A percentile compares a stretch with the other conserved stretches of the same genome.
phyloP scores from a whole-genome alignment of 2,113 vertebrate species.

The Chloropsis hardwickii region DNA sequence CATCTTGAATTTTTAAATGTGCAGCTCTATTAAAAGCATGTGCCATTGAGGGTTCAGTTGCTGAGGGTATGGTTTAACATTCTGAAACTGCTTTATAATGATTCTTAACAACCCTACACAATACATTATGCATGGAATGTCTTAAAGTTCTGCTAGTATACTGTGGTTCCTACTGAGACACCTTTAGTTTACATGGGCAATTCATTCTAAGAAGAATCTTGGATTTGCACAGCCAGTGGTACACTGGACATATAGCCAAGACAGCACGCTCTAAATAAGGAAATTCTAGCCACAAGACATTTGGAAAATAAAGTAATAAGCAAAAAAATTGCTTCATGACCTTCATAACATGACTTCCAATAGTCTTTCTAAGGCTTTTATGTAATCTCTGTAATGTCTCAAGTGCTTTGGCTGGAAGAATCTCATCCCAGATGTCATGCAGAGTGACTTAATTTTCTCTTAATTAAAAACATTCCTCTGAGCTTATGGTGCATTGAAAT shows the following conservation, averaged over 20 bases:
- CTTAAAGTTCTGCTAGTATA: neutral
- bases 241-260: neutral
- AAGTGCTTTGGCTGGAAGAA: neutral
- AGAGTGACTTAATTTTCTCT: neutral
- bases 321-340: neutral
- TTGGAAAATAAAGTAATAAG: neutral
- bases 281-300: neutral
- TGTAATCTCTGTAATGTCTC: neutral
- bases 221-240: neutral
- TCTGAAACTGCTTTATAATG: neutral
- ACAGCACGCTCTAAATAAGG: neutral
- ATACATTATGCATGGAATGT: neutral
- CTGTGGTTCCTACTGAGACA: neutral
- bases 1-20: conserved; percentile 19
- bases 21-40: conserved; percentile 60
- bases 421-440: neutral
- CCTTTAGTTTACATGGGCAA: neutral
- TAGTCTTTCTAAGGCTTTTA: neutral
- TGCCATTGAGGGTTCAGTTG: conserved; percentile 49
- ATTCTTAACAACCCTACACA: neutral
- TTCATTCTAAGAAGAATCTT: neutral
- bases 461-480: neutral
- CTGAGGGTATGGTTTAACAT: neutral
- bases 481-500: neutral
- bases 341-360: neutral